Evolutionary conservation across 2,113 vertebrate species (phyloP), one percentile per base, ranked within the genome.

Genomic region (Dicaeum eximium): DNA sequence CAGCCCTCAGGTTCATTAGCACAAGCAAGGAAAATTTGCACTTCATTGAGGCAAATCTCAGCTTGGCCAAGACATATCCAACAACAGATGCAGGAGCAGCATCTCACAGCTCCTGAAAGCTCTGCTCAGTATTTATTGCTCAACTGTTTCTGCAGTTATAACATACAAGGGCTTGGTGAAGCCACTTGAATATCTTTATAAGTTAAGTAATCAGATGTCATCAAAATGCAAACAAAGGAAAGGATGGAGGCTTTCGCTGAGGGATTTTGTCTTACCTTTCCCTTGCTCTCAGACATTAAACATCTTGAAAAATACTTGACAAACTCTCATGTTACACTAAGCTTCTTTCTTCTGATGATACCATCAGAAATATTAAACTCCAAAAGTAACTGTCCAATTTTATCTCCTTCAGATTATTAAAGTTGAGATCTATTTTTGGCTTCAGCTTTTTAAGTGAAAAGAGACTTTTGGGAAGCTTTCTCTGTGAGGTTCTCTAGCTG

Each of bases 191-290:
- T 83, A 75, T 81, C 69, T 82, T 96, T 37, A 10, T 48, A 91
- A 69, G 16, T 94, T 95, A 92, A 90, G 47, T 54, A 90, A 96
- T 93, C 95, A 87, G 38, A 66, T 87, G 44, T 89, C 94, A 94
- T 88, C 82, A 89, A 73, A 96, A 94, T 54, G 50, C 80, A 94
- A 96, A 96, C 80, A 88, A 94, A 92, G 62, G 57, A 86, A 86
- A 50, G 30, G 1, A 81, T 81, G 62, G 56, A 91, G 78, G n/a
- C 11, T 75, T 84, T 85, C 51, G 47, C 56, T 51, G 57, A 62
- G 66, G 71, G 67, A 82, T 87, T 95, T 64, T 69, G 47, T 61
- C 47, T 87, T 90, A 69, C 67, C 42, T 88, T 94, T 80, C 27
- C 38, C 65, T 90, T 62, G 27, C 44, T 91, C 28, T n/a, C 37